phyloP scores from a whole-genome alignment of 2,113 vertebrate species.

The Larimichthys polyactis region DNA sequence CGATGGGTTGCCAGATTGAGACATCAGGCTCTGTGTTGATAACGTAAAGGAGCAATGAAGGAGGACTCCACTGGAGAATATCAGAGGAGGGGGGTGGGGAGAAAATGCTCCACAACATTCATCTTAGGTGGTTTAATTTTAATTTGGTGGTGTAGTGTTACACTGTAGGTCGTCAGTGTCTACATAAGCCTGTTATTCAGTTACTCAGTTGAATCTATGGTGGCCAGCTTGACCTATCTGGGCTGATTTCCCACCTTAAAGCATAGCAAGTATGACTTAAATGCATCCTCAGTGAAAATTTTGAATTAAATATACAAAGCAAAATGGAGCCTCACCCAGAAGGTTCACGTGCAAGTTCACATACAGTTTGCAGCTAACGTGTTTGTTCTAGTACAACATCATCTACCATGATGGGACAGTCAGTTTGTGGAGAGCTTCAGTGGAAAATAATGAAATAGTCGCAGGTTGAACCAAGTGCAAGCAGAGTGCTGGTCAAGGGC shows the following conservation, averaged over 20 bases:
- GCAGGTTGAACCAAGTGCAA: slow-evolving; percentile 41
- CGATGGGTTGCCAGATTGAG: slow-evolving; percentile 74
- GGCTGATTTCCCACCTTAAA: slow-evolving; percentile 56
- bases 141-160: slow-evolving; percentile 42
- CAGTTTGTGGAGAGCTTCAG: slow-evolving; percentile 2
- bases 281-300: slow-evolving; percentile 27
- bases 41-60: slow-evolving; percentile 52
- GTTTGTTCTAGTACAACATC: neutral
- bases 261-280: slow-evolving; percentile 45
- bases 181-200: slow-evolving; percentile 64
- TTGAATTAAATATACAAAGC: slow-evolving; percentile 23
- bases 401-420: neutral
- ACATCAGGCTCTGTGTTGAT: slow-evolving; percentile 65
- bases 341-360: neutral
- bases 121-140: slow-evolving; percentile 52
- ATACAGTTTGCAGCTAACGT: neutral
- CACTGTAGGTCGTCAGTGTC: slow-evolving; percentile 30
- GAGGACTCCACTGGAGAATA: slow-evolving; percentile 26
- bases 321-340: slow-evolving; percentile 15
- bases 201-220: slow-evolving; percentile 41
- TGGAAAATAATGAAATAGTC: slow-evolving; percentile 14
- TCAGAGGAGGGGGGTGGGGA: slow-evolving; percentile 10
- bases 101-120: slow-evolving; percentile 24
- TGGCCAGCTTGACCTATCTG: slow-evolving; percentile 30
- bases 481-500: slow-evolving; percentile 60